These are phyloP conservation scores for Tridacna gigas DNA, from an alignment of 2,888 invertebrate genomes.

Conservation along the genomic window DNA sequence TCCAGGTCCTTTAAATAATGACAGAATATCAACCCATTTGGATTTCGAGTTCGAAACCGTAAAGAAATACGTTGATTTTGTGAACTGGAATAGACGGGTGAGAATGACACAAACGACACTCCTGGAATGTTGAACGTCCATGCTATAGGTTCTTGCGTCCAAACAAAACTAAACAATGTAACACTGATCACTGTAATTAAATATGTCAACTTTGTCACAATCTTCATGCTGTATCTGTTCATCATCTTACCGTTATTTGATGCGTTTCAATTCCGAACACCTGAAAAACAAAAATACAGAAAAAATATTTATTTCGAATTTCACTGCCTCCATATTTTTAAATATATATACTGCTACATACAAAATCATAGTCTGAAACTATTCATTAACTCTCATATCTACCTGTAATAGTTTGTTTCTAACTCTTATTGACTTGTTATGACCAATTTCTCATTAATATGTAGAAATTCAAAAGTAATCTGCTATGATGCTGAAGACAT, in stretches of 20 bases:
- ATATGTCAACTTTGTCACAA: conserved; percentile 1
- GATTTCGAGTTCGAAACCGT: conserved; percentile 71
- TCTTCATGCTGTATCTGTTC: neutral
- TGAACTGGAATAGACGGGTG: conserved; percentile 64
- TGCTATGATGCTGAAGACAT: too few relatives aligned
- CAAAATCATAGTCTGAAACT: too few relatives aligned
- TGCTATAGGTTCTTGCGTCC: conserved; percentile 30
- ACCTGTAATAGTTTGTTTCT: too few relatives aligned
- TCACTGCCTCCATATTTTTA: neutral
- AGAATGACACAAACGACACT: conserved; percentile 68
- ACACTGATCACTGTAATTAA: conserved; percentile 15
- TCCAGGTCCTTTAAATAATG: conserved; percentile 70
- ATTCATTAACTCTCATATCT: too few relatives aligned
- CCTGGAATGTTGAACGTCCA: conserved; percentile 75
- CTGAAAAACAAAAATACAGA: neutral
- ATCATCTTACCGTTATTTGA: neutral
- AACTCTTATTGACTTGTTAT: too few relatives aligned
- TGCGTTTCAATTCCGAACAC: neutral
- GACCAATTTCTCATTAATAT: too few relatives aligned
- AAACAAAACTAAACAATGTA: neutral
- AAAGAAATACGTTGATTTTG: conserved; percentile 72
- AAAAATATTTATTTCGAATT: neutral
- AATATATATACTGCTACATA: too few relatives aligned
- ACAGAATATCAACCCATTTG: conserved; percentile 75
- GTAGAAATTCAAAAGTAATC: too few relatives aligned